Percentiles rank a stretch among this genome's conserved stretches.
Evolutionary conservation across 1,140 invertebrate species (phyloP).

Genomic region (Ptiloglossa arizonensis): DNA sequence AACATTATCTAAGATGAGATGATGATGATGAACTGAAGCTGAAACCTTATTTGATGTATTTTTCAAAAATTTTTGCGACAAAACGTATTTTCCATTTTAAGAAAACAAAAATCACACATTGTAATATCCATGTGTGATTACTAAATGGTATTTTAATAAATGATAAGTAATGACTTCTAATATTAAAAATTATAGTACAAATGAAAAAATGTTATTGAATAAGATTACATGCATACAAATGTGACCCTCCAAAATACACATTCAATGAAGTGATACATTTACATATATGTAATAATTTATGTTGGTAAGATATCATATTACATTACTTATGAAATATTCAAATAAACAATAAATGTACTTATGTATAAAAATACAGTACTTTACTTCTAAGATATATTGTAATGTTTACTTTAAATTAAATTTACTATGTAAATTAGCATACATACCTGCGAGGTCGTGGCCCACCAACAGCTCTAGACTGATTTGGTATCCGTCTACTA

Average conservation of each 20-base stretch:
- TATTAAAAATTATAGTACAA: slow-evolving; percentile 12
- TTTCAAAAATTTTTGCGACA: neutral
- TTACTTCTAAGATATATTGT: neutral
- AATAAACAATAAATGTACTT: neutral
- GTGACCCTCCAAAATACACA: neutral
- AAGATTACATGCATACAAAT: slow-evolving; percentile 16
- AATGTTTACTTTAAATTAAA: neutral
- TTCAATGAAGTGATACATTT: neutral
- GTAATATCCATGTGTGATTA: neutral
- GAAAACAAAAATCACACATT: neutral
- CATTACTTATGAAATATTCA: neutral
- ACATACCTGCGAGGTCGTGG: slow-evolving; percentile 86
- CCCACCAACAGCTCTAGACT: slow-evolving; percentile 88
- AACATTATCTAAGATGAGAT: slow-evolving; percentile 66
- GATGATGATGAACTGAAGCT: slow-evolving; percentile 40
- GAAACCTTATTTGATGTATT: slow-evolving; percentile 12
- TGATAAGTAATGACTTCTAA: slow-evolving; percentile 6
- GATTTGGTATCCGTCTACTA: slow-evolving; percentile 92
- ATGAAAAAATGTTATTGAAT: slow-evolving; percentile 1
- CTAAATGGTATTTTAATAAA: slow-evolving; percentile 11
- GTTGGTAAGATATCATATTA: neutral
- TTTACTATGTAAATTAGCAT: neutral
- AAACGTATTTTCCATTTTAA: neutral
- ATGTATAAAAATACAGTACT: neutral
- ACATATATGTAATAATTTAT: neutral